Percentiles rank a stretch among this genome's conserved stretches.
Conservation (phyloP, 2,888 invertebrate species). For the Mellilla xanthometata region DNA sequence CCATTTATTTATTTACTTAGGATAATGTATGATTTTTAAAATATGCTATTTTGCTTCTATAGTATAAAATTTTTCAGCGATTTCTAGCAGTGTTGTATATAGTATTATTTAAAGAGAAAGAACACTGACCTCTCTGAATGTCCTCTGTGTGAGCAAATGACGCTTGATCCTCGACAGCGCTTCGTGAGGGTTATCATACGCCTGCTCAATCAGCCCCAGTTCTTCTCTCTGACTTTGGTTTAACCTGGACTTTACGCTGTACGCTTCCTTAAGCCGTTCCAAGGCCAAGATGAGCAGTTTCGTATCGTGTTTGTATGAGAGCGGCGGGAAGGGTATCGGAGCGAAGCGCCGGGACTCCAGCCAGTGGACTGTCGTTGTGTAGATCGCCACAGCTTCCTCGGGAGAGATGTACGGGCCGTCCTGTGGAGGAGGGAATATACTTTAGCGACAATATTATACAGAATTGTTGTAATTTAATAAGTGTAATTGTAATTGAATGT, state of each 20-base stretch:
- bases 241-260: conserved; percentile 97
- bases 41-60: too few relatives aligned
- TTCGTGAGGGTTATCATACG: conserved; percentile 99
- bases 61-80: too few relatives aligned
- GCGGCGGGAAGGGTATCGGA: conserved; percentile 99
- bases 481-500: too few relatives aligned
- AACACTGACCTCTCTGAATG: conserved; percentile 94
- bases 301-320: conserved; percentile 99
- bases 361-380: conserved; percentile 99
- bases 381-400: conserved; percentile 99
- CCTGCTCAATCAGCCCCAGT: conserved; percentile 98
- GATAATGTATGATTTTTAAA: too few relatives aligned
- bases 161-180: conserved; percentile 99
- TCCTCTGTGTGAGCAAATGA: conserved; percentile 98
- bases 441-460: too few relatives aligned
- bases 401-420: conserved; percentile 99
- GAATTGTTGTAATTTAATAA: too few relatives aligned
- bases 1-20: too few relatives aligned
- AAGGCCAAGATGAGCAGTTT: conserved; percentile 98
- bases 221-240: conserved; percentile 99
- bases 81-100: too few relatives aligned
- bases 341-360: conserved; percentile 98
- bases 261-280: conserved; percentile 98
- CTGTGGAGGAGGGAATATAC: conserved; percentile 61
- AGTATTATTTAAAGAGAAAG: too few relatives aligned